Conservation (phyloP, 2,797 vertebrate species). For the Sebastiscus tertius region DNA sequence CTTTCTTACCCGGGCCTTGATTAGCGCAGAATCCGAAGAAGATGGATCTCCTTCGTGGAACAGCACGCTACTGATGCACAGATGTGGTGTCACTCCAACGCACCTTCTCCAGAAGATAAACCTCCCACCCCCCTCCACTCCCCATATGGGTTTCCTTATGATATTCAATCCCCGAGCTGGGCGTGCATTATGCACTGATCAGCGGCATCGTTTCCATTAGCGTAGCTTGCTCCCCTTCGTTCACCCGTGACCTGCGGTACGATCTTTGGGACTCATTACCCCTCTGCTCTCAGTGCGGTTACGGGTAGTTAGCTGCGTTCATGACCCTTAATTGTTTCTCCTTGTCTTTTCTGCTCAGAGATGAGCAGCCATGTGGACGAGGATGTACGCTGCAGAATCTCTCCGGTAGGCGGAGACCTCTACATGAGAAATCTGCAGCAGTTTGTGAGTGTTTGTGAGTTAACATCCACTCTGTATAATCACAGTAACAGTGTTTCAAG, state of each 20-base stretch:
- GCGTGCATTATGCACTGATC: conserved; percentile 74
- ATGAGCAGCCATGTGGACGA: conserved; percentile 16
- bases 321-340: conserved; percentile 71
- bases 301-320: conserved; percentile 68
- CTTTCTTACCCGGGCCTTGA: conserved; percentile 62
- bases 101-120: conserved; percentile 51
- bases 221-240: conserved; percentile 46
- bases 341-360: conserved; percentile 59
- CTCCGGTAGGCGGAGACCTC: conserved; percentile 70
- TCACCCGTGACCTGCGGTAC: conserved; percentile 74
- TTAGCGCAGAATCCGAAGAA: conserved; percentile 67
- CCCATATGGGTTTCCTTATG: conserved; percentile 66
- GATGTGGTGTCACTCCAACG: conserved; percentile 74
- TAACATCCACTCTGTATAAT: background rate
- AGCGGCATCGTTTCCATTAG: conserved; percentile 79
- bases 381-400: conserved; percentile 1
- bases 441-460: background rate
- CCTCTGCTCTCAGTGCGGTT: conserved; percentile 55
- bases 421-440: conserved; percentile 6
- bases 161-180: conserved; percentile 70
- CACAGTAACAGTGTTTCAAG: background rate
- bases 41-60: conserved; percentile 57
- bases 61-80: conserved; percentile 67
- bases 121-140: background rate
- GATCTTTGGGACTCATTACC: conserved; percentile 75